Conservation (phyloP, 1,140 invertebrate species). For the Pseudomyrmex pallidus region DNA sequence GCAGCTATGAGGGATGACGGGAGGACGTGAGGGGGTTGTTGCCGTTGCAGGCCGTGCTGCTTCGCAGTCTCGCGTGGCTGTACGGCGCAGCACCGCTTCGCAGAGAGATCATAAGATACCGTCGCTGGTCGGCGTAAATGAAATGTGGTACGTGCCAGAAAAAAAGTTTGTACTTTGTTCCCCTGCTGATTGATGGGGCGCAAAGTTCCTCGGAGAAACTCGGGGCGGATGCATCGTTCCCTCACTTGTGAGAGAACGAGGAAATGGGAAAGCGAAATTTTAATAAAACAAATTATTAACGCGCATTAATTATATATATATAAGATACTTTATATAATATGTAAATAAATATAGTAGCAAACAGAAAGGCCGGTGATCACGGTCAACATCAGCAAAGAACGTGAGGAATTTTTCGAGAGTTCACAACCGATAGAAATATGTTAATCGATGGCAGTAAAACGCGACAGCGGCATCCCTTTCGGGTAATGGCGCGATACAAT, state of each 20-base stretch:
- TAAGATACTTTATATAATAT: too few species aligned
- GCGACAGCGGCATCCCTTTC: conserved; percentile 43
- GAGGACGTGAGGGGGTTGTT: conserved; percentile 44
- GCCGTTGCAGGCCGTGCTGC: conserved; percentile 42
- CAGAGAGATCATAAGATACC: conserved; percentile 51
- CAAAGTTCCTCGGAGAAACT: conserved; percentile 52
- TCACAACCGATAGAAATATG: conserved; percentile 47
- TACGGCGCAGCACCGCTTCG: conserved; percentile 38
- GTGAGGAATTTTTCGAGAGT: conserved; percentile 12
- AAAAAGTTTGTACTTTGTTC: conserved; percentile 62
- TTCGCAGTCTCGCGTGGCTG: conserved; percentile 39
- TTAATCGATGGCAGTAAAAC: conserved; percentile 48
- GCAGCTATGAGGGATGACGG: conserved; percentile 61
- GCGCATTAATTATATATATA: too few species aligned
- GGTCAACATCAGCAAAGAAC: too few species aligned
- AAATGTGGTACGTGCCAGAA: conserved; percentile 71
- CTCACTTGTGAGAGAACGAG: neutral
- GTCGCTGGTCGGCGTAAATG: conserved; percentile 64
- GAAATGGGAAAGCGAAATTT: conserved; percentile 13
- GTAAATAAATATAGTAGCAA: too few species aligned
- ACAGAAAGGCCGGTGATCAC: neutral
- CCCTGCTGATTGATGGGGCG: conserved; percentile 66
- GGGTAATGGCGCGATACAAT: conserved; percentile 57
- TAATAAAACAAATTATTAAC: neutral
- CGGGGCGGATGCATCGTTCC: conserved; percentile 2